Evolutionary conservation across 1,140 invertebrate genomes (phyloP).

Genomic region (Drosophila nannoptera): DNA sequence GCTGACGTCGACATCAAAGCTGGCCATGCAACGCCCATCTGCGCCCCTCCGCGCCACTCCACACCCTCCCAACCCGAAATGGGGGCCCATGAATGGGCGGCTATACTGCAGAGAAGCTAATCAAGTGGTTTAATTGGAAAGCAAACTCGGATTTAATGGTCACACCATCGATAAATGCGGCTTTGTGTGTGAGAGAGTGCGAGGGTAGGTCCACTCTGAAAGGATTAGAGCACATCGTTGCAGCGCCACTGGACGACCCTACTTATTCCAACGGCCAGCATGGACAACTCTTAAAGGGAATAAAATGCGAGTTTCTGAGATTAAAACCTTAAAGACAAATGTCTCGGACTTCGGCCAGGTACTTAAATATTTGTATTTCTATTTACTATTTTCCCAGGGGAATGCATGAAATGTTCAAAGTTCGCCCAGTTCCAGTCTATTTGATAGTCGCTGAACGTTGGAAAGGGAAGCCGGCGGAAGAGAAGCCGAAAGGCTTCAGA

Average conservation of each 20-base stretch:
- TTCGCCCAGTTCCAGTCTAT: conserved; percentile 2
- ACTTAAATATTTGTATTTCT: conserved; percentile 1
- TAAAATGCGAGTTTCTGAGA: too few relatives aligned
- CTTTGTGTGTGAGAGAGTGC: conserved; percentile 2
- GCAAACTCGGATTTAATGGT: conserved; percentile 72
- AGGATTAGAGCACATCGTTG: conserved; percentile 23
- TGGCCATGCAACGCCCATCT: conserved; percentile 32
- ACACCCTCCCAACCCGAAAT: not conserved
- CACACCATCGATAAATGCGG: conserved; percentile 54
- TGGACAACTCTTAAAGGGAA: too few relatives aligned
- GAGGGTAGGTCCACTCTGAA: conserved; percentile 27
- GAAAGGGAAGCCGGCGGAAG: conserved; percentile 37
- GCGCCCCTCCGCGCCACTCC: conserved; percentile 9
- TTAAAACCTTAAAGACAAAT: too few relatives aligned
- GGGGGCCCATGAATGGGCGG: conserved; percentile 7
- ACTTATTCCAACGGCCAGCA: too few relatives aligned
- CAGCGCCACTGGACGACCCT: not conserved
- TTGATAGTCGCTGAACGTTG: conserved; percentile 23
- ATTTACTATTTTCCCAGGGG: conserved; percentile 5
- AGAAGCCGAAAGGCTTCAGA: conserved; percentile 37
- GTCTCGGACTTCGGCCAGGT: too few relatives aligned
- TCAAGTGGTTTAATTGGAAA: conserved; percentile 76
- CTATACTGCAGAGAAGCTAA: conserved; percentile 52
- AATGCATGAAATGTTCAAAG: conserved; percentile 15
- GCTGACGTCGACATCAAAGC: conserved; percentile 41